A percentile compares a stretch with the other conserved stretches of the same genome.
Evolutionary conservation across 2,888 invertebrate genomes (phyloP).

Genomic region (Protula sp.): DNA sequence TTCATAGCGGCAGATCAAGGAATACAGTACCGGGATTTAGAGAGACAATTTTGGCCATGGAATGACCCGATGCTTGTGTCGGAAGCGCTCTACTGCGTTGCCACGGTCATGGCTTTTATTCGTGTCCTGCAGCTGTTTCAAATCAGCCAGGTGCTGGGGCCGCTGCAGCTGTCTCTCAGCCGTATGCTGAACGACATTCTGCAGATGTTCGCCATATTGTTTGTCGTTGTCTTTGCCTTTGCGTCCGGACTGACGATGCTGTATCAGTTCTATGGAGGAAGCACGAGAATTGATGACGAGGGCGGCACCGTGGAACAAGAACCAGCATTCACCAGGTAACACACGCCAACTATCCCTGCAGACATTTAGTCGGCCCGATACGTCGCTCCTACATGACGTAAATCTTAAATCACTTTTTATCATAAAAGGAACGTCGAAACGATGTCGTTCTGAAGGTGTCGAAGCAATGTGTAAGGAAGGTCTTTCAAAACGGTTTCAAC

Average conservation of each 20-base stretch:
- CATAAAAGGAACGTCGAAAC: too few relatives aligned
- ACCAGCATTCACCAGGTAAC: conserved; percentile 2
- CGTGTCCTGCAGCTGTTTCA: conserved; percentile 8
- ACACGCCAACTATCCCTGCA: too few relatives aligned
- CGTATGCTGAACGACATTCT: conserved; percentile 8
- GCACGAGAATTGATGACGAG: neutral
- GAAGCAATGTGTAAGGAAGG: too few relatives aligned
- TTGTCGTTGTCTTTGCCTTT: conserved; percentile 10
- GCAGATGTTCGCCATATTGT: conserved; percentile 8
- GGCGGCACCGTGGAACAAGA: neutral
- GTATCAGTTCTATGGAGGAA: conserved; percentile 4
- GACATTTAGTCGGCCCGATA: too few relatives aligned
- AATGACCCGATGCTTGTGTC: conserved; percentile 13
- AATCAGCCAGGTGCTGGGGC: conserved; percentile 8
- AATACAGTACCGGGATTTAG: neutral
- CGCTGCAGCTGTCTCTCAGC: conserved; percentile 10
- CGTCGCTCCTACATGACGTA: too few relatives aligned
- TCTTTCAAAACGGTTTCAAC: too few relatives aligned
- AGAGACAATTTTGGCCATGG: conserved; percentile 8
- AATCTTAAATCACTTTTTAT: too few relatives aligned
- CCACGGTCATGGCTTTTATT: conserved; percentile 8
- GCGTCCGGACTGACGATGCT: conserved; percentile 5
- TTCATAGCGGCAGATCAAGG: neutral
- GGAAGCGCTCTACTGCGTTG: conserved; percentile 10
- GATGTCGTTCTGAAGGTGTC: too few relatives aligned